Evolutionary conservation across 2,113 vertebrate genomes (phyloP).

Genomic region (Varanus salvator): DNA sequence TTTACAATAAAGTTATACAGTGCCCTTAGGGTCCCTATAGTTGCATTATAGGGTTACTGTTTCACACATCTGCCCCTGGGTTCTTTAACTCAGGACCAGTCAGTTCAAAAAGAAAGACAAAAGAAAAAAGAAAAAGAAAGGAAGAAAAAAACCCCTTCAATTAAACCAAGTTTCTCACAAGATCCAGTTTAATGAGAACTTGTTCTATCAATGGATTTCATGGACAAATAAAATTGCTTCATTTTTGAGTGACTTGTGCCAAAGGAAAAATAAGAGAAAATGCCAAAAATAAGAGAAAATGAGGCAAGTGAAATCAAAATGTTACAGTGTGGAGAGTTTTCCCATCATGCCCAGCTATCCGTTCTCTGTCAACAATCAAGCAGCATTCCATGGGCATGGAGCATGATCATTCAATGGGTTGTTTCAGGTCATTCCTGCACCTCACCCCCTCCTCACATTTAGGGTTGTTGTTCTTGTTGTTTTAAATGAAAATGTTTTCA

Average conservation of each 20-base stretch:
- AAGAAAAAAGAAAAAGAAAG: background rate
- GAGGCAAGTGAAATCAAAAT: rapidly evolving
- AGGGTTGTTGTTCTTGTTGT: background rate
- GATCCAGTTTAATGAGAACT: constrained; percentile 63
- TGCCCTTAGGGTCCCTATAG: constrained; percentile 70
- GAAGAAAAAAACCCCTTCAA: constrained; percentile 65
- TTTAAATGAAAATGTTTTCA: background rate
- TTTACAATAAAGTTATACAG: constrained; percentile 74
- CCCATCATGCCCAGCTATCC: background rate
- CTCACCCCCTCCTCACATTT: background rate
- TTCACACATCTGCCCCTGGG: constrained; percentile 55
- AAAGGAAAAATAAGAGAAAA: constrained; percentile 47
- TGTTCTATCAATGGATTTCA: constrained; percentile 64
- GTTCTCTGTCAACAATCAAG: background rate
- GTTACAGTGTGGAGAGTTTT: background rate
- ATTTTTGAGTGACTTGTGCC: constrained; percentile 49
- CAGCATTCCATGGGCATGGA: background rate
- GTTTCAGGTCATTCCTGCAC: background rate
- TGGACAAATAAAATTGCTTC: background rate
- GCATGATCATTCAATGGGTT: background rate
- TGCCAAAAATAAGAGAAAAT: constrained; percentile 50
- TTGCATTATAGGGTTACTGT: constrained; percentile 64
- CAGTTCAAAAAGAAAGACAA: constrained; percentile 37
- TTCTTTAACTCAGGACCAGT: constrained; percentile 56
- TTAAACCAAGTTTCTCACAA: constrained; percentile 58